Conservation (phyloP, 2,113 vertebrate genomes). For the Dicrurus megarhynchus region DNA sequence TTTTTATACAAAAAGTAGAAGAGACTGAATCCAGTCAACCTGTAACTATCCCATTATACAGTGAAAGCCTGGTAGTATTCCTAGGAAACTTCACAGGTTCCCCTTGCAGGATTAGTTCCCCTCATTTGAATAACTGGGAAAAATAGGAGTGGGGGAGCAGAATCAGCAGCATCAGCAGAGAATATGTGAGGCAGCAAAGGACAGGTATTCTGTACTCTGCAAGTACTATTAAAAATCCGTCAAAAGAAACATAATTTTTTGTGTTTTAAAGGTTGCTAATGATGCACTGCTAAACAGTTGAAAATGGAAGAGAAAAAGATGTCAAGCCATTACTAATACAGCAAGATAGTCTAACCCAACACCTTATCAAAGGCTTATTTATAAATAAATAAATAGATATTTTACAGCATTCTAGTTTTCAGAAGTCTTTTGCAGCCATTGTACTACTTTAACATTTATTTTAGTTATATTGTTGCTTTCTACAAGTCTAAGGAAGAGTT, state of each 20-base stretch:
- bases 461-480: neutral
- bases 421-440: neutral
- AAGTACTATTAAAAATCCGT: neutral
- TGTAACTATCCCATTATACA: neutral
- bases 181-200: neutral
- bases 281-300: neutral
- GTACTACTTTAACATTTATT: neutral
- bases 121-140: accelerated
- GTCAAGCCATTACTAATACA: neutral
- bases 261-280: neutral
- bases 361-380: neutral
- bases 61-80: neutral
- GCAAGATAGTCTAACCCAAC: neutral
- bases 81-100: neutral
- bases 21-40: neutral
- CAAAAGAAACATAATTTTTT: neutral
- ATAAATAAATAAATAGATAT: neutral
- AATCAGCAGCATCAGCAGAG: neutral
- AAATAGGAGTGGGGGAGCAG: neutral
- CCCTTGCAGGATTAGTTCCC: neutral
- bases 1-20: neutral
- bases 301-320: neutral
- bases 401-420: neutral
- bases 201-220: neutral
- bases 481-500: neutral